Evolutionary conservation across 2,888 invertebrate genomes (phyloP).

Genomic region (Tachystola acroxantha): DNA sequence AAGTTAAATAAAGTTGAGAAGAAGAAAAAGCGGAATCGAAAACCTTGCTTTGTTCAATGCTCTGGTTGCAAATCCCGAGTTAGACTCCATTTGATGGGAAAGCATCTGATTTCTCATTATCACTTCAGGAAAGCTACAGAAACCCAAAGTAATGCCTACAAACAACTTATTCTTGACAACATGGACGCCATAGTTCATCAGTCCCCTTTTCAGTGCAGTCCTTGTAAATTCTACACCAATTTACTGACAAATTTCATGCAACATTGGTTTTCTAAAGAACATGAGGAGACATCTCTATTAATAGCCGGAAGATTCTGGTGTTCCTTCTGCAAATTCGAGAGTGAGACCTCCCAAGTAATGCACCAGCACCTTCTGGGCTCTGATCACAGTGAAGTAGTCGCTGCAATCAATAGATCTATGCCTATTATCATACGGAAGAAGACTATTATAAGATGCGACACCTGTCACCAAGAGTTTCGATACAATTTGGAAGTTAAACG

Average conservation of each 20-base stretch:
- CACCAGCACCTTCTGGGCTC: constrained; percentile 80
- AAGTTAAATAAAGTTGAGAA: constrained; percentile 31
- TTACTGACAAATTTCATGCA: constrained; percentile 82
- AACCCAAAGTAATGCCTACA: constrained; percentile 73
- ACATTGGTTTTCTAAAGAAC: constrained; percentile 85
- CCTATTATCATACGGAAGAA: constrained; percentile 87
- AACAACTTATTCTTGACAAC: constrained; percentile 84
- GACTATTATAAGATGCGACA: constrained; percentile 79
- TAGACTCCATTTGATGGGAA: constrained; percentile 84
- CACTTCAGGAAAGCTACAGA: constrained; percentile 87
- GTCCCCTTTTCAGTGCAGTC: constrained; percentile 90
- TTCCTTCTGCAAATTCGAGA: constrained; percentile 84
- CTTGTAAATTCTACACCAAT: constrained; percentile 92
- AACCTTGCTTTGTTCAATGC: constrained; percentile 80
- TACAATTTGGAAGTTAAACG: constrained; percentile 86
- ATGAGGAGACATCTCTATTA: constrained; percentile 67
- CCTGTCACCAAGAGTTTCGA: constrained; percentile 83
- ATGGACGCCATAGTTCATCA: constrained; percentile 88
- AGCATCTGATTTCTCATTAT: constrained; percentile 91
- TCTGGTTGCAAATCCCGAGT: constrained; percentile 85
- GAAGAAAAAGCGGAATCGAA: constrained; percentile 73
- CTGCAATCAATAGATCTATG: constrained; percentile 87
- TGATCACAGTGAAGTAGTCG: constrained; percentile 85
- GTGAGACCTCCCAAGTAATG: constrained; percentile 81
- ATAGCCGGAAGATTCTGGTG: constrained; percentile 83